Percentiles rank a stretch among this genome's conserved stretches.
Evolutionary conservation across 2,888 invertebrate genomes (phyloP).

Genomic region (Dynastes maya): DNA sequence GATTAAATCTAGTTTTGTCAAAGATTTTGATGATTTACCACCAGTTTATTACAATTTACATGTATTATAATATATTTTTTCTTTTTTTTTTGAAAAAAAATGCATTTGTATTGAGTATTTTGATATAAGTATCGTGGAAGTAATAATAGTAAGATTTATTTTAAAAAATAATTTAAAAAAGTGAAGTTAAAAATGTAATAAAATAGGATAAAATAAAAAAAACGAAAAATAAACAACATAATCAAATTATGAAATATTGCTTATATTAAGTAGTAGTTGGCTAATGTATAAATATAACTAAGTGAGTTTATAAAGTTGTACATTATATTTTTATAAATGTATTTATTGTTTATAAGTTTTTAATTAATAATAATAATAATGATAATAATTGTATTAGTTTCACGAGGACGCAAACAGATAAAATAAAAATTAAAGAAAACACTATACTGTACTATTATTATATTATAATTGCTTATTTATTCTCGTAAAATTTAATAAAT

Average conservation of each 20-base stretch:
- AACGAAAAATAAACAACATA: slow-evolving; percentile 54
- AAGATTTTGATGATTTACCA: too few relatives aligned
- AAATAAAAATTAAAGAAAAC: slow-evolving; percentile 16
- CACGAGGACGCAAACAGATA: slow-evolving; percentile 26
- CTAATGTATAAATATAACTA: slow-evolving; percentile 50
- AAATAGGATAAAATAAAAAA: slow-evolving; percentile 1
- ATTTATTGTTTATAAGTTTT: slow-evolving; percentile 66
- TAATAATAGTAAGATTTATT: slow-evolving; percentile 13
- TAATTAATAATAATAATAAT: slow-evolving; percentile 46
- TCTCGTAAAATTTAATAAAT: slow-evolving; percentile 38
- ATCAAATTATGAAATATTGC: slow-evolving; percentile 62
- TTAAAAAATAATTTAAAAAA: not conserved
- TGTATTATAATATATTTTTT: too few relatives aligned
- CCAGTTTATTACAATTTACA: too few relatives aligned
- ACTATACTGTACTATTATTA: slow-evolving; percentile 49
- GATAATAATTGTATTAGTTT: slow-evolving; percentile 51
- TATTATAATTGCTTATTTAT: slow-evolving; percentile 57
- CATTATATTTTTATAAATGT: slow-evolving; percentile 69
- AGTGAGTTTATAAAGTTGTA: slow-evolving; percentile 60
- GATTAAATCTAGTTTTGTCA: too few relatives aligned
- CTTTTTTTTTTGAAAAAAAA: not conserved
- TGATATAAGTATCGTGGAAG: slow-evolving; percentile 15
- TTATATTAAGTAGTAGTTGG: slow-evolving; percentile 62
- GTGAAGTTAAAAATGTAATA: not conserved
- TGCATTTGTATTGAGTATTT: slow-evolving; percentile 12